These are phyloP conservation scores for Cotesia glomerata DNA, from an alignment of 1,140 invertebrate genomes.

Conservation along the genomic window DNA sequence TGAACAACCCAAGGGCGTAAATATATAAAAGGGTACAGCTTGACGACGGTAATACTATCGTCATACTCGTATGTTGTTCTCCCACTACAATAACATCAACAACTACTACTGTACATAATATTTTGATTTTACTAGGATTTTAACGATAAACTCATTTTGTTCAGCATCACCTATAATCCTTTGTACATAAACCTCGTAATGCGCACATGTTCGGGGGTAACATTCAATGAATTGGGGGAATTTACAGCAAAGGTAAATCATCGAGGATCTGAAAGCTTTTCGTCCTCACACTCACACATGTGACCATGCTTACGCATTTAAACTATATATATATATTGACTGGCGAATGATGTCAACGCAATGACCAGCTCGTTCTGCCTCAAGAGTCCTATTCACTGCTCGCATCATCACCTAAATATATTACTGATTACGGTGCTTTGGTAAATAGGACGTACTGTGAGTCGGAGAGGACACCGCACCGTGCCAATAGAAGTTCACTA, in stretches of 20 bases:
- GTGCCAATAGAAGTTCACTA: background rate
- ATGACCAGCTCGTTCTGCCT: slow-evolving; percentile 1
- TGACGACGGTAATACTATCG: background rate
- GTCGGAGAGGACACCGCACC: background rate
- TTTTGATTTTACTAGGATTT: slow-evolving; percentile 14
- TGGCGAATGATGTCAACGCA: background rate
- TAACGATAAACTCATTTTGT: slow-evolving; percentile 13
- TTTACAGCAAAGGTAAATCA: background rate
- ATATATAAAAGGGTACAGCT: background rate
- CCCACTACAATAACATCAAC: no score
- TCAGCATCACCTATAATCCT: background rate
- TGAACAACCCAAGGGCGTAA: slow-evolving; percentile 8
- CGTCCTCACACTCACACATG: background rate
- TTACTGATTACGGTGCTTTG: background rate
- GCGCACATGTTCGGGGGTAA: background rate
- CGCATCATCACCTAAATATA: slow-evolving; percentile 11
- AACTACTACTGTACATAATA: slow-evolving; percentile 4
- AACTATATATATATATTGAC: background rate
- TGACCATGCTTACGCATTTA: background rate
- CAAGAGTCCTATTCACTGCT: background rate
- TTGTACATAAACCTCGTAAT: background rate
- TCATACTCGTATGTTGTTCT: background rate
- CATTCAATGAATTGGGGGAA: background rate
- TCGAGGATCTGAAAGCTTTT: background rate
- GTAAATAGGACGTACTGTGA: slow-evolving; percentile 11